Percentiles rank a stretch among this genome's conserved stretches.
phyloP scores from a whole-genome alignment of 2,888 invertebrate species.

The Odontomyia ornata region DNA sequence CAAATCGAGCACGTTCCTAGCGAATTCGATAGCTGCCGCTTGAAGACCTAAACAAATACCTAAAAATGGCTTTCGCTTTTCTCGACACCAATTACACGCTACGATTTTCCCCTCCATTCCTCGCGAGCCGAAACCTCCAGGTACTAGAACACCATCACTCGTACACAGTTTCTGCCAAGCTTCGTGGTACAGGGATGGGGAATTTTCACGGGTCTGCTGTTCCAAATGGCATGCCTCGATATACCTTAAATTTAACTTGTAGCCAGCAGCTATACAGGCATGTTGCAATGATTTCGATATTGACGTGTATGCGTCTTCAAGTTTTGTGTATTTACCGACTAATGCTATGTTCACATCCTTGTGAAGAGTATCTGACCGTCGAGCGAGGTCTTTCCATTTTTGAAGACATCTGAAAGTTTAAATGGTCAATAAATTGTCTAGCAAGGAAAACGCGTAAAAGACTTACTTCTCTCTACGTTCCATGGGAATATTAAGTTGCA shows the following conservation, averaged over 20 bases:
- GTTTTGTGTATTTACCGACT: conserved; percentile 96
- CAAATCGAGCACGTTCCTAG: conserved; percentile 82
- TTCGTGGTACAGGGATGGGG: conserved; percentile 88
- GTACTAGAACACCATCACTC: conserved; percentile 91
- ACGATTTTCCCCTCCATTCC: conserved; percentile 96
- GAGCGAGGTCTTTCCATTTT: conserved; percentile 90
- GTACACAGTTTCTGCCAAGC: conserved; percentile 93
- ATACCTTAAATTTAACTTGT: conserved; percentile 85
- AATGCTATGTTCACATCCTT: conserved; percentile 88
- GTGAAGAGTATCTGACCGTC: conserved; percentile 83
- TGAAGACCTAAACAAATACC: conserved; percentile 99
- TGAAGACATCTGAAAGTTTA: conserved; percentile 74
- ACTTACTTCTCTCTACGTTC: conserved; percentile 72
- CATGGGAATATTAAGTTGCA: conserved; percentile 77
- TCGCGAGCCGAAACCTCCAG: conserved; percentile 96
- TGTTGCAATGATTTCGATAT: conserved; percentile 95
- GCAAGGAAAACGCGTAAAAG: neutral
- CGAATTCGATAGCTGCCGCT: conserved; percentile 94
- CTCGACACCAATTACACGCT: conserved; percentile 92
- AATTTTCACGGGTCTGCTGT: conserved; percentile 72
- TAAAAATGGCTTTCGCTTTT: conserved; percentile 87
- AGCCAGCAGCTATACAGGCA: conserved; percentile 85
- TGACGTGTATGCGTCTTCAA: conserved; percentile 97
- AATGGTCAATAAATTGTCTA: conserved; percentile 15
- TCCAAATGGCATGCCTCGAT: conserved; percentile 93